Conservation (phyloP, 30 jellyfish, hydroid and myxozoan genomes). For the Cassiopea xamachana region DNA sequence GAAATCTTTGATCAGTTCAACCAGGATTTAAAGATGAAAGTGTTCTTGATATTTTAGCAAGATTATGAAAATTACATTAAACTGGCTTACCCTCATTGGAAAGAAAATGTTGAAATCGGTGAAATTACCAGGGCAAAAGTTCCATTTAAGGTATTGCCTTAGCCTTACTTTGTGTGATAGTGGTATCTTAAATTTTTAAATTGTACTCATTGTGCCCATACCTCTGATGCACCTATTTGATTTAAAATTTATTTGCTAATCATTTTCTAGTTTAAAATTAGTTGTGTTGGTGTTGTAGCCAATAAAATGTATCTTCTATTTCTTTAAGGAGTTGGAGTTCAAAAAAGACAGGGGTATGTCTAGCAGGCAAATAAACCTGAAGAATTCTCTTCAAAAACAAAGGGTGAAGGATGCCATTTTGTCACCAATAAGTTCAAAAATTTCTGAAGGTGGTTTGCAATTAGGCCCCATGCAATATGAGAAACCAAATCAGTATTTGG, state of each 20-base stretch:
- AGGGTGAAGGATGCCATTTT: not conserved
- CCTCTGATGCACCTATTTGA: no score
- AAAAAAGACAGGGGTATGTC: no score
- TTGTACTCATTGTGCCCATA: no score
- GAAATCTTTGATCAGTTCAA: no score
- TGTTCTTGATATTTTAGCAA: constrained; percentile 3
- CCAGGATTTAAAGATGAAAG: no score
- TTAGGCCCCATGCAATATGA: not conserved
- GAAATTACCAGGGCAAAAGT: not conserved
- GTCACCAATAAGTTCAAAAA: not conserved
- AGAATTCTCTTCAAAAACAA: not conserved
- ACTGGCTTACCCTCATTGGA: constrained; percentile 63
- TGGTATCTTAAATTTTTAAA: no score
- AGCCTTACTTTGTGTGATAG: not conserved
- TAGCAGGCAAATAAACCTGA: not conserved
- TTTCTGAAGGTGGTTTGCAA: not conserved
- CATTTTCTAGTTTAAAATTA: no score
- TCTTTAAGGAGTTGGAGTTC: no score
- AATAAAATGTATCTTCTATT: no score
- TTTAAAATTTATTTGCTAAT: no score
- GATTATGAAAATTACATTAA: constrained; percentile 57
- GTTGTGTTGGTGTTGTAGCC: no score
- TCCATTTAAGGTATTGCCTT: constrained; percentile 11
- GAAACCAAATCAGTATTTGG: not conserved
- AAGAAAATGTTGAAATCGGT: constrained; percentile 42